These are phyloP conservation scores for Danio tinwini DNA, from an alignment of 2,797 vertebrate species.

Conservation along the genomic window DNA sequence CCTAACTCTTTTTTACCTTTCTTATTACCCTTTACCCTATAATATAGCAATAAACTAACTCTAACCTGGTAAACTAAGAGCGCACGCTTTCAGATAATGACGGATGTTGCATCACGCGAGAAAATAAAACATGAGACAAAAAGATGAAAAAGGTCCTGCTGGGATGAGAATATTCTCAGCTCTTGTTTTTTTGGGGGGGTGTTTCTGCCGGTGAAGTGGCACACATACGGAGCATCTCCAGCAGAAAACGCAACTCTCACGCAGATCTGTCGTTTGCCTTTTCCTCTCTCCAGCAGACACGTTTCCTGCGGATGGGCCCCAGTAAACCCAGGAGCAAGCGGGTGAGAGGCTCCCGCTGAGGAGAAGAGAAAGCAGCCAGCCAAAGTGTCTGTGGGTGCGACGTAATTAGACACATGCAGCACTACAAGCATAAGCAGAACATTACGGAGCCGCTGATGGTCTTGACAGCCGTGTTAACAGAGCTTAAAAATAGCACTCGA, in stretches of 20 bases:
- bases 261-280: conserved; percentile 46
- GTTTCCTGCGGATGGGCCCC: conserved; percentile 75
- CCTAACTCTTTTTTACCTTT: too few relatives aligned
- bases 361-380: conserved; percentile 37
- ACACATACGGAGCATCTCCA: background rate
- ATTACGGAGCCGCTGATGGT: background rate
- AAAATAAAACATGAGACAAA: conserved; percentile 3
- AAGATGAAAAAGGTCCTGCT: background rate
- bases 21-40: background rate
- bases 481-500: conserved; percentile 15
- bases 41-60: too few relatives aligned
- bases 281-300: conserved; percentile 64
- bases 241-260: conserved; percentile 26
- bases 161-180: conserved; percentile 41
- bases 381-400: conserved; percentile 18
- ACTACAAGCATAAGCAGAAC: background rate
- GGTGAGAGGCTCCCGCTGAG: conserved; percentile 57
- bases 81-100: background rate
- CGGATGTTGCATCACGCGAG: conserved; percentile 17
- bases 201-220: conserved; percentile 4
- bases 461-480: conserved; percentile 14
- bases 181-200: conserved; percentile 2
- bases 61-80: conserved; percentile 5
- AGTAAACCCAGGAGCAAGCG: conserved; percentile 32
- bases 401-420: conserved; percentile 10